Base-by-base conservation (phyloP, 2,888 invertebrate species). In the Seira musarum region DNA sequence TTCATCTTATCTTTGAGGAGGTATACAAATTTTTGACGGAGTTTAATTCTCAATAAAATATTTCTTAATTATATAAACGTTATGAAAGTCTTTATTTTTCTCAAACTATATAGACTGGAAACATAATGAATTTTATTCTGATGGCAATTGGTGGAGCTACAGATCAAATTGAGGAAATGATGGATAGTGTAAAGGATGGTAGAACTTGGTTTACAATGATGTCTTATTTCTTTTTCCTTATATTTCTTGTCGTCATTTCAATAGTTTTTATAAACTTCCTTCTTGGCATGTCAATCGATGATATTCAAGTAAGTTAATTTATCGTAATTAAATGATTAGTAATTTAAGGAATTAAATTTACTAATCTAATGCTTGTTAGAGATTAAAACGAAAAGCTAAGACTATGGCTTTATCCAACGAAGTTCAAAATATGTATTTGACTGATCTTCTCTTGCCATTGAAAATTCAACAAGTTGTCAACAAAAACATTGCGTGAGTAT, bases 201-300 rank as follows among this genome's bases (percentile, higher is more conserved):
- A 8, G 3, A 17, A 3, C 49, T 0, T 83, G 80, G 80, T 83
- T 80, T 30, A 17, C 21, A 1, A 60, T 69, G 0, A 53, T 78
- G 15, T 74, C 78, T 1, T 60, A 82, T 17, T 19, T 70, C 0
- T 83, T 83, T 22, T 63, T 77, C 19, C 63, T 77, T 25, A 65
- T 21, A 0, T 83, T 83, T 57, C 68, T 83, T 13, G 15, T 83
- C 5, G 72, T 80, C 1, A 82, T 83, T 15, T 70, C 69, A 13
- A 72, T 83, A 35, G 83, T 83, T 0, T 83, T 83, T 22, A 83
- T 83, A 78, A 83, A 83, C 19, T 83, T 82, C 24, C 35, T 83
- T 0, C n/a, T 83, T 25, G 83, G 80, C 6, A 19, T 61, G 2
- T 72, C 83, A 17, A 82, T 83, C 15, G 68, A 64, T 40, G 82